phyloP scores from a whole-genome alignment of 1,140 invertebrate species.

The Sinonovacula constricta region DNA sequence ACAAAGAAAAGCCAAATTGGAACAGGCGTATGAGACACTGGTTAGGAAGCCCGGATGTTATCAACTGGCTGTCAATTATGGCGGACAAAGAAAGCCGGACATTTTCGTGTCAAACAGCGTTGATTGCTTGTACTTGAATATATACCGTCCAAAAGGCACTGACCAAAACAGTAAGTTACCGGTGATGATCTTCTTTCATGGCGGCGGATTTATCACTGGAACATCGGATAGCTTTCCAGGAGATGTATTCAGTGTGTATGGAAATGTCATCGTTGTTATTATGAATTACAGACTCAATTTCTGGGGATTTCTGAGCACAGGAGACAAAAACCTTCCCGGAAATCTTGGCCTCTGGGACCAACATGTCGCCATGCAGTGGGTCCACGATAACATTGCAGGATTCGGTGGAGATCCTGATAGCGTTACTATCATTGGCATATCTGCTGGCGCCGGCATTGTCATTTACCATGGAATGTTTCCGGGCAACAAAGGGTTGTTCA shows the following conservation, averaged over 20 bases:
- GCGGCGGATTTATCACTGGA: slow-evolving; percentile 93
- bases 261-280: slow-evolving; percentile 89
- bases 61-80: not conserved
- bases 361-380: slow-evolving; percentile 85
- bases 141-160: slow-evolving; percentile 83
- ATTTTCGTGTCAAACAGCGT: slow-evolving; percentile 82
- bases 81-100: not conserved
- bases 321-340: slow-evolving; percentile 74
- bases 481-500: slow-evolving; percentile 52
- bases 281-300: slow-evolving; percentile 90
- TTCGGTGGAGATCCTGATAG: slow-evolving; percentile 86
- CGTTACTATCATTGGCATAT: slow-evolving; percentile 85
- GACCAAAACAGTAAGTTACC: slow-evolving; percentile 16
- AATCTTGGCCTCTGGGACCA: slow-evolving; percentile 87
- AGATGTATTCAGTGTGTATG: slow-evolving; percentile 84
- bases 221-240: slow-evolving; percentile 95
- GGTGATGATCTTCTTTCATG: slow-evolving; percentile 97
- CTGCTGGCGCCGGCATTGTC: slow-evolving; percentile 88
- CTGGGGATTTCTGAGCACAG: slow-evolving; percentile 81
- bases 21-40: not conserved
- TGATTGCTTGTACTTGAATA: slow-evolving; percentile 96
- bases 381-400: slow-evolving; percentile 83
- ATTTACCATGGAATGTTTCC: slow-evolving; percentile 51
- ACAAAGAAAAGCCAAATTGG: not conserved
- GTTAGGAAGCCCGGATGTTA: not conserved